These are phyloP conservation scores for Colletes gigas DNA, from an alignment of 1,140 invertebrate species.

Conservation along the genomic window DNA sequence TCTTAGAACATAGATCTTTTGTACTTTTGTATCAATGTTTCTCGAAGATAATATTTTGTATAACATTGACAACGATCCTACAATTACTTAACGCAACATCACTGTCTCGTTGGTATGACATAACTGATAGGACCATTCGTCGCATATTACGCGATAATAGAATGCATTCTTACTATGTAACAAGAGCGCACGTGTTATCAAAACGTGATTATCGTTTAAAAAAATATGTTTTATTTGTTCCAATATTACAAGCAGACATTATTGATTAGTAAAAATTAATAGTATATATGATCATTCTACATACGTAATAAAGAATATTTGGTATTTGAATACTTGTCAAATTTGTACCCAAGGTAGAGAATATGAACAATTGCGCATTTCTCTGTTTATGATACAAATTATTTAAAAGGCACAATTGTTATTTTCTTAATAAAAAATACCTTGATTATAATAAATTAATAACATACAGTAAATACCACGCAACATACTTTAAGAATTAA, in stretches of 20 bases:
- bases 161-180: too few species aligned
- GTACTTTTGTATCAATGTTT: too few species aligned
- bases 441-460: neutral
- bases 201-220: neutral
- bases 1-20: too few species aligned
- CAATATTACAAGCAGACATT: conserved; percentile 28
- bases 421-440: conserved; percentile 1
- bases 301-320: conserved; percentile 42
- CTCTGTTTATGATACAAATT: conserved; percentile 9
- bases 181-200: too few species aligned
- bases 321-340: conserved; percentile 40
- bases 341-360: conserved; percentile 30
- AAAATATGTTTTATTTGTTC: conserved; percentile 51
- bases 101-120: too few species aligned
- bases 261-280: conserved; percentile 4
- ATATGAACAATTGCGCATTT: neutral
- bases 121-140: too few species aligned
- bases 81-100: too few species aligned
- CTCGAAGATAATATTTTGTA: too few species aligned
- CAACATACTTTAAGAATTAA: neutral
- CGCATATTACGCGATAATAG: too few species aligned
- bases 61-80: too few species aligned
- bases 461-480: neutral
- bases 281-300: neutral
- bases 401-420: neutral